These are phyloP conservation scores for Sycophila texana DNA, from an alignment of 2,888 invertebrate species.

Conservation along the genomic window DNA sequence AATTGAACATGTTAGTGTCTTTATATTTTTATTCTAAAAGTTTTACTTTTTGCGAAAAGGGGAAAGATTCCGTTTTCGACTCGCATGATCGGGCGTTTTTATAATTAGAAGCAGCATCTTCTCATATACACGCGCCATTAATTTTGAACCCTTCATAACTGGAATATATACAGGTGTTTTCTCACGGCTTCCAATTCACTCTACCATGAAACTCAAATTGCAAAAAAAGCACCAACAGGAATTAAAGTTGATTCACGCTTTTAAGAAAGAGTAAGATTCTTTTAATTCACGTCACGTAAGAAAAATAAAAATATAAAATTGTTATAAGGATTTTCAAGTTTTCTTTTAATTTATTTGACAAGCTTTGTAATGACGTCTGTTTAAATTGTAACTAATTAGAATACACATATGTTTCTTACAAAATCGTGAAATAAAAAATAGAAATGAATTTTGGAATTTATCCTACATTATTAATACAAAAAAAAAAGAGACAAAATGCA, in stretches of 20 bases:
- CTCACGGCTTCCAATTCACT: constrained; percentile 40
- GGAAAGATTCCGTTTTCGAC: constrained; percentile 13
- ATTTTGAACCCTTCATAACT: constrained; percentile 29
- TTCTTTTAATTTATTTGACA: no score
- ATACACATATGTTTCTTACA: no score
- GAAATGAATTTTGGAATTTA: not conserved
- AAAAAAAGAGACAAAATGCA: not conserved
- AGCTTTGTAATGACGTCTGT: no score
- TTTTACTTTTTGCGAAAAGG: not conserved
- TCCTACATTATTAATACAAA: no score
- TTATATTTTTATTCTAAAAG: not conserved
- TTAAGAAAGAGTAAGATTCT: not conserved
- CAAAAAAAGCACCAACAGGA: not conserved
- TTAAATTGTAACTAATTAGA: no score
- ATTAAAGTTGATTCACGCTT: not conserved
- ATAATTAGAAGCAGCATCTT: constrained; percentile 30
- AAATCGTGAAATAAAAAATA: no score
- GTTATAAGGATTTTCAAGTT: not conserved
- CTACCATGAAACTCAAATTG: constrained; percentile 24
- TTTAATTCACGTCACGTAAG: not conserved
- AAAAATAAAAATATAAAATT: not conserved
- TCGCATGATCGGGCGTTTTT: constrained; percentile 1
- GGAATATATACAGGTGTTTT: constrained; percentile 38
- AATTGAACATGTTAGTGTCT: no score
- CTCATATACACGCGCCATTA: constrained; percentile 43